Evolutionary conservation across 92 coral and sea anemone species (phyloP), one percentile per base, ranked within the genome.

Genomic region (Scolanthus callimorphus): DNA sequence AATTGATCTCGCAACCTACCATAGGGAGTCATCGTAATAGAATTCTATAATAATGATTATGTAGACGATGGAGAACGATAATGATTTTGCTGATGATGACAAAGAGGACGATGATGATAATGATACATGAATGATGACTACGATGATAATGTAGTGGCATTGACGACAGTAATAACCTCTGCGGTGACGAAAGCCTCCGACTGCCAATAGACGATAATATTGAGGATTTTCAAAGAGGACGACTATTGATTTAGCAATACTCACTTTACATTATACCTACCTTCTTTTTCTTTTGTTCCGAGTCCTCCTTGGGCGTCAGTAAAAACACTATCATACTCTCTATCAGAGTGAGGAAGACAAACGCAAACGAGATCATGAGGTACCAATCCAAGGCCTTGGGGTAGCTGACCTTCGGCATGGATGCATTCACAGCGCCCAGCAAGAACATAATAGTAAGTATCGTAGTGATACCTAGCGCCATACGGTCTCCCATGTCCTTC

Each of bases 331-430:
- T 43, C 70, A 84, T 70, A 23, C 86, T 84, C 59, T 84, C 82
- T 20, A 84, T 39, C 43, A 84, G 69, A 6, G 91, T 76, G 60
- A 84, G 17, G 26, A 84, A 84, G 26, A 84, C 62, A 59, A 84
- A 84, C 4, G 60, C 70, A 69, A 84, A 84, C 19, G 91, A 84
- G 17, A 58, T 62, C 22, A 79, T 34, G 0, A 84, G 54, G 46
- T 73, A 84, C 86, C 85, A 79, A 27, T 84, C 91, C 13, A 81
- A 54, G 17, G 91, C 91, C 62, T 84, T 84, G 22, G 91, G 68
- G 31, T 84, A 84, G 62, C 86, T 79, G 62, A 84, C 85, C 17
- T 65, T 73, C 0, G 91, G 91, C 62, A 84, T 49, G 15, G 85
- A 78, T 1, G 75, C 73, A 23, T 84, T 84, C 9, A 70, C 61